Evolutionary conservation across 2,113 vertebrate species (phyloP).

Genomic region (Eleginops maclovinus): DNA sequence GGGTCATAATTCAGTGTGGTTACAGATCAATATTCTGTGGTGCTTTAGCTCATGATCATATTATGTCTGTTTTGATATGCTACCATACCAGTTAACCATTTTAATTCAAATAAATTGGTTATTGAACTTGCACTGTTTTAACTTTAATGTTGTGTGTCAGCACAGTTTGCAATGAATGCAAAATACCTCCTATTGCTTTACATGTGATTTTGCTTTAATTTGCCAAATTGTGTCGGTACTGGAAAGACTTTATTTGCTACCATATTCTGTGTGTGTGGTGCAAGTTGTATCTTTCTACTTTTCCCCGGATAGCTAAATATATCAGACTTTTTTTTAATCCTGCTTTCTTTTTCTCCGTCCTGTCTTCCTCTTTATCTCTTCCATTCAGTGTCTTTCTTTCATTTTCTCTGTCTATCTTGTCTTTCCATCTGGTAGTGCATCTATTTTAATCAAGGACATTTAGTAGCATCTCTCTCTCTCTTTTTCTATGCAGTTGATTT

Average conservation of each 20-base stretch:
- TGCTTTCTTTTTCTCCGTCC: background rate
- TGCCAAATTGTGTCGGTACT: background rate
- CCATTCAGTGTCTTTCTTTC: constrained; percentile 16
- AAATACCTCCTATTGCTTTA: background rate
- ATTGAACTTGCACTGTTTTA: background rate
- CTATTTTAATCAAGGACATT: constrained; percentile 62
- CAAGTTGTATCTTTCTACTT: background rate
- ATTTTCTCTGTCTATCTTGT: constrained; percentile 8
- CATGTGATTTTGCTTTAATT: background rate
- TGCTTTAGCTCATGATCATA: background rate
- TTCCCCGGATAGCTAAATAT: constrained; percentile 2
- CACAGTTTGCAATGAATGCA: background rate
- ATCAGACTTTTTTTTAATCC: background rate
- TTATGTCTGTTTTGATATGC: background rate
- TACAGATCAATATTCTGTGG: background rate
- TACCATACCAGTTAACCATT: background rate
- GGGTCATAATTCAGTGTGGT: background rate
- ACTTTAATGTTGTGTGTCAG: background rate
- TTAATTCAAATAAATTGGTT: background rate
- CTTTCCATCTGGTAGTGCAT: constrained; percentile 32
- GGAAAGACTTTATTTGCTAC: background rate
- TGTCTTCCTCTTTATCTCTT: constrained; percentile 29
- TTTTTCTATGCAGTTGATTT: constrained; percentile 8
- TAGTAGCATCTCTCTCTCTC: constrained; percentile 21
- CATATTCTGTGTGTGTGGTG: background rate